phyloP scores from a whole-genome alignment of 2,113 vertebrate species.

The Melanotaenia duboulayi region DNA sequence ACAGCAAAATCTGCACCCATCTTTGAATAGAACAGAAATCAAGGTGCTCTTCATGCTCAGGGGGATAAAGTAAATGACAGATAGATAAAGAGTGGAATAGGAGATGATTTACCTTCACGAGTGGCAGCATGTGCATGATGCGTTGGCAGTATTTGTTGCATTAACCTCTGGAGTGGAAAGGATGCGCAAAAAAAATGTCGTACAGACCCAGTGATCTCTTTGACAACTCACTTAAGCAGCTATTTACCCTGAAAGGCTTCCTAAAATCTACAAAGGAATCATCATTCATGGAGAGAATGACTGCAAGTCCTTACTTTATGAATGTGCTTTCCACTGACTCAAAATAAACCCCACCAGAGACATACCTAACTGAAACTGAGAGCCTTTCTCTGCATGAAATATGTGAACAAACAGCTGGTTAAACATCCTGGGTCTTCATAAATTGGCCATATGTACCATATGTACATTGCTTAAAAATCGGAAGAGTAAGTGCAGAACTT shows the following conservation, averaged over 20 bases:
- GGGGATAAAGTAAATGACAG: conserved; percentile 77
- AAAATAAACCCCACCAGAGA: not conserved
- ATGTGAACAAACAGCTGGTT: conserved; percentile 39
- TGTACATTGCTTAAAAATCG: not conserved
- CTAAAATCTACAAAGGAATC: conserved; percentile 38
- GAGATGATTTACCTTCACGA: conserved; percentile 75
- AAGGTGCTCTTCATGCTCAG: conserved; percentile 88
- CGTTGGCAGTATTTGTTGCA: conserved; percentile 59
- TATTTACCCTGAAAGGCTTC: conserved; percentile 41
- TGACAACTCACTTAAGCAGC: conserved; percentile 63
- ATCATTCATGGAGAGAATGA: conserved; percentile 10
- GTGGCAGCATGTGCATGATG: conserved; percentile 58
- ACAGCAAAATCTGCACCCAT: conserved; percentile 66
- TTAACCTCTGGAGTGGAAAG: conserved; percentile 75
- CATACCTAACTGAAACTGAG: not conserved
- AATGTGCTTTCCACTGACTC: not conserved
- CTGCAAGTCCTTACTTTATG: not conserved
- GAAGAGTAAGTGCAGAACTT: conserved; percentile 22
- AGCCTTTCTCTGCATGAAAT: conserved; percentile 10
- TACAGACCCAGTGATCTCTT: conserved; percentile 19
- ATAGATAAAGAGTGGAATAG: conserved; percentile 72
- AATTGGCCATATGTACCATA: conserved; percentile 34
- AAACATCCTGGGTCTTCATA: conserved; percentile 6
- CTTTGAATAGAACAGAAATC: conserved; percentile 63
- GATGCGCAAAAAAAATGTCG: conserved; percentile 54